These are phyloP conservation scores for Saccostrea echinata DNA, from an alignment of 1,140 invertebrate genomes.

Conservation along the genomic window DNA sequence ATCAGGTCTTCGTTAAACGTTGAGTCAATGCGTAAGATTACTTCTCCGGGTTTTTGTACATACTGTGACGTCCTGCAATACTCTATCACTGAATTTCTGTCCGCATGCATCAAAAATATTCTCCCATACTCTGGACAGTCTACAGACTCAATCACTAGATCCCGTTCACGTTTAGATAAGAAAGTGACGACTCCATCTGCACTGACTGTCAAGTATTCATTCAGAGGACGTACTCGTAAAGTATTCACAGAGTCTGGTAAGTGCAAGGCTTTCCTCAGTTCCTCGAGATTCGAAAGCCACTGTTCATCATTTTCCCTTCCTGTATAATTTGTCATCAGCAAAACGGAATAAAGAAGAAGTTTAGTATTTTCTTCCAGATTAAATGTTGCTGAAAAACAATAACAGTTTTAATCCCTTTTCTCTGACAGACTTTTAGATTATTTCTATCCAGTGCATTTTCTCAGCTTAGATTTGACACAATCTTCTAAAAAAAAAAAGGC, in stretches of 20 bases:
- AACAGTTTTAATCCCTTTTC: too few species aligned
- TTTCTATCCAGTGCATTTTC: too few species aligned
- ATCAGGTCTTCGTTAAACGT: not conserved
- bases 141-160: not conserved
- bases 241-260: too few species aligned
- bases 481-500: too few species aligned
- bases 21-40: not conserved
- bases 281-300: not conserved
- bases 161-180: not conserved
- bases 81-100: not conserved
- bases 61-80: not conserved
- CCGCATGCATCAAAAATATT: not conserved
- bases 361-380: not conserved
- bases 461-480: too few species aligned
- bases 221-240: not conserved
- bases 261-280: not conserved
- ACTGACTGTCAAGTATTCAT: not conserved
- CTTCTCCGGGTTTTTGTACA: not conserved
- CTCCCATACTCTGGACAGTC: not conserved
- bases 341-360: not conserved
- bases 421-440: too few species aligned
- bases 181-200: not conserved
- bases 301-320: not conserved
- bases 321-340: not conserved
- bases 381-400: not conserved